These are phyloP conservation scores for Tubulanus polymorphus DNA, from an alignment of 2,888 invertebrate species.

Conservation along the genomic window DNA sequence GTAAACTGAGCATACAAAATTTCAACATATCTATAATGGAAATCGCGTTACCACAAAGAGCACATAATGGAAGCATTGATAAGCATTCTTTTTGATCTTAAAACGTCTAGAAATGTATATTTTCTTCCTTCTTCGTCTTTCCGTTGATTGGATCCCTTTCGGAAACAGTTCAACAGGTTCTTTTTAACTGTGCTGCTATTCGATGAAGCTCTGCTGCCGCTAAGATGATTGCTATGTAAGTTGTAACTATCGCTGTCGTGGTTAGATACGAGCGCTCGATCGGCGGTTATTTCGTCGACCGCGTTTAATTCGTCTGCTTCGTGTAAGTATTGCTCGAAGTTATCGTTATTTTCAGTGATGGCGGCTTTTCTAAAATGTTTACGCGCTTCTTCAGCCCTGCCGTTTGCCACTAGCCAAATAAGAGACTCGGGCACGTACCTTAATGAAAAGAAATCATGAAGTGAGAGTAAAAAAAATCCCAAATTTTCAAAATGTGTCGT, in stretches of 20 bases:
- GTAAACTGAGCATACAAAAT: too few species aligned
- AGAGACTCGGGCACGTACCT: background rate
- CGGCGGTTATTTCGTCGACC: background rate
- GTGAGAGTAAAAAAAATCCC: too few species aligned
- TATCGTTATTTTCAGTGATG: background rate
- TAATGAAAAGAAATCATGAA: too few species aligned
- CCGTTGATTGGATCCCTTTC: background rate
- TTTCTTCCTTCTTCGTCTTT: background rate
- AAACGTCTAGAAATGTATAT: background rate
- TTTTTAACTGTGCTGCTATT: too few species aligned
- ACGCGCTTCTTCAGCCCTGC: background rate
- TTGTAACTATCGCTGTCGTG: background rate
- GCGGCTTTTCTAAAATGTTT: background rate
- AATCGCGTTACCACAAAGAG: constrained; percentile 1
- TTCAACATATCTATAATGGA: too few species aligned
- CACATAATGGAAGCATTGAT: background rate
- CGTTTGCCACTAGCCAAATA: background rate
- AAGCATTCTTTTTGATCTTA: background rate
- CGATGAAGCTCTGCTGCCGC: too few species aligned
- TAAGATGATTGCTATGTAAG: background rate
- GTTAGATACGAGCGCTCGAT: background rate
- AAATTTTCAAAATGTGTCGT: too few species aligned
- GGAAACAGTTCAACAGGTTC: background rate
- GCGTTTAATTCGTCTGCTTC: too few species aligned
- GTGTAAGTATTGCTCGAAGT: too few species aligned